Conservation (phyloP, 2,797 vertebrate species). For the Anableps anableps region DNA sequence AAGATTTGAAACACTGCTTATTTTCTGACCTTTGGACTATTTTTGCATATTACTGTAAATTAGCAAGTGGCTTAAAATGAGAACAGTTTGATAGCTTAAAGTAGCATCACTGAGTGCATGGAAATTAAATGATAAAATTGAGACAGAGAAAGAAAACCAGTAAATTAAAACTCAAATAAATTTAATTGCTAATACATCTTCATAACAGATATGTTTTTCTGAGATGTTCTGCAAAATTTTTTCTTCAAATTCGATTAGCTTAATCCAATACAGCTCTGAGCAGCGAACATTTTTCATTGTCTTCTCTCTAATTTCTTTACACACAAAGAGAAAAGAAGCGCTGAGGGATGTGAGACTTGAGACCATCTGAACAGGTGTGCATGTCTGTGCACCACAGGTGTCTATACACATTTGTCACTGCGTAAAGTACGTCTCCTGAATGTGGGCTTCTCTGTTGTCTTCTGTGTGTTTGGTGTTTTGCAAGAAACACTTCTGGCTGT, state of each 20-base stretch:
- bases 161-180: constrained; percentile 59
- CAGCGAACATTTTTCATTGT: constrained; percentile 79
- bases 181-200: constrained; percentile 69
- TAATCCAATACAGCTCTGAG: constrained; percentile 77
- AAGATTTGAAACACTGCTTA: constrained; percentile 23
- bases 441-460: constrained; percentile 34
- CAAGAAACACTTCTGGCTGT: constrained; percentile 64
- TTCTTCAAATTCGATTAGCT: constrained; percentile 73
- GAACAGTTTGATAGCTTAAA: constrained; percentile 15
- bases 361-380: constrained; percentile 37
- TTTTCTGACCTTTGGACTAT: constrained; percentile 46
- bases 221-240: constrained; percentile 72
- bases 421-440: not conserved
- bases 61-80: constrained; percentile 1
- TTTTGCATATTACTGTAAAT: constrained; percentile 32
- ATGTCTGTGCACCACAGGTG: constrained; percentile 33
- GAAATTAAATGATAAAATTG: constrained; percentile 34
- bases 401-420: constrained; percentile 22
- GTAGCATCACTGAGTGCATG: constrained; percentile 2
- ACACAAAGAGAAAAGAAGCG: constrained; percentile 42
- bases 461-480: constrained; percentile 48
- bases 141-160: constrained; percentile 32
- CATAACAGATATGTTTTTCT: constrained; percentile 77
- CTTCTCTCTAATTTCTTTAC: constrained; percentile 64
- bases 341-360: constrained; percentile 27